phyloP scores from a whole-genome alignment of 1,140 invertebrate genomes.

The Mycetomoellerius zeteki region DNA sequence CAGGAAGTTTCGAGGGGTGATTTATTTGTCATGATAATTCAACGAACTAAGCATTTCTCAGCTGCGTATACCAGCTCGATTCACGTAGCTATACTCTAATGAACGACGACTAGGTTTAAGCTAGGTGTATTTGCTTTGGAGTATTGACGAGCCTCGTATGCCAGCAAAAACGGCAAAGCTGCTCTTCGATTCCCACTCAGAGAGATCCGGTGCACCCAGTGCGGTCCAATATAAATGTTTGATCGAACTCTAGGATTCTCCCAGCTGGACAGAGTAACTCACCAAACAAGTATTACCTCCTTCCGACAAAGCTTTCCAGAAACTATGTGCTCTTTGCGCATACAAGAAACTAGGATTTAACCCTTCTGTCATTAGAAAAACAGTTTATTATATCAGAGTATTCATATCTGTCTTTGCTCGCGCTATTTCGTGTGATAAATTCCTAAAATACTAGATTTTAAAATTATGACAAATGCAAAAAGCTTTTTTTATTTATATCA shows the following conservation, averaged over 20 bases:
- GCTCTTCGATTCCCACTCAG: constrained; percentile 20
- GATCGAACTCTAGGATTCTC: constrained; percentile 25
- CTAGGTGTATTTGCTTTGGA: constrained; percentile 43
- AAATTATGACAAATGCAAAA: background rate
- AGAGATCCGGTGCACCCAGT: constrained; percentile 3
- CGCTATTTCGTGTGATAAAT: background rate
- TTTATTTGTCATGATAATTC: constrained; percentile 35
- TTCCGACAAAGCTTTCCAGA: constrained; percentile 4
- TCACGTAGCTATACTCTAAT: constrained; percentile 22
- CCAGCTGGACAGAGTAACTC: constrained; percentile 33
- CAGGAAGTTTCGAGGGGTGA: constrained; percentile 28
- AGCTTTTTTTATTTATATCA: background rate
- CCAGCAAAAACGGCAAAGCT: background rate
- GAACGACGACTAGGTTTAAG: constrained; percentile 32
- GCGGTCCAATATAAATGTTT: constrained; percentile 55
- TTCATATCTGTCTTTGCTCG: background rate
- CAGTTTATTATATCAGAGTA: background rate
- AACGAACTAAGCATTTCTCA: constrained; percentile 15
- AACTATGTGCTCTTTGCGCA: background rate
- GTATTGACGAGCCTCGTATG: constrained; percentile 44
- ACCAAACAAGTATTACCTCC: constrained; percentile 23
- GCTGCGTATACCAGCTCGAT: background rate
- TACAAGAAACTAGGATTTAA: constrained; percentile 18
- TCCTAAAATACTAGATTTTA: background rate
- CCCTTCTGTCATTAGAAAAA: background rate